These are phyloP conservation scores for Nothoprocta pentlandii DNA, from an alignment of 2,113 vertebrate species.

Conservation along the genomic window DNA sequence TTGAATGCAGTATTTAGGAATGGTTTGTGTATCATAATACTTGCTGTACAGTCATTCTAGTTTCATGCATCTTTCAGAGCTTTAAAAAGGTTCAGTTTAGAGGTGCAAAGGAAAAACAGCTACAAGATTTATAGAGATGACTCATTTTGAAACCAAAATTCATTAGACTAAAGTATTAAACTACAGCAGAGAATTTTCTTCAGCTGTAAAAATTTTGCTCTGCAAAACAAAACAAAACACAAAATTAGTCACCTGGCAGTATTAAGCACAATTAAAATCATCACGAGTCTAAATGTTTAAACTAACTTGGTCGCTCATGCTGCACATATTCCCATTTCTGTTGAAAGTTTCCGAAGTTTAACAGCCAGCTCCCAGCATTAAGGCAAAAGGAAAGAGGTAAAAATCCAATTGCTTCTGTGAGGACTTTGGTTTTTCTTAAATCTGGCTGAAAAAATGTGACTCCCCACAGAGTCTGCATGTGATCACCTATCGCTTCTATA, in stretches of 20 bases:
- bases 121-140: not conserved
- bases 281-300: not conserved
- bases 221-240: conserved; percentile 50
- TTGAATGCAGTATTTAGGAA: not conserved
- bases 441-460: not conserved
- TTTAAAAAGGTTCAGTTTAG: not conserved
- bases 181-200: conserved; percentile 26
- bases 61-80: not conserved
- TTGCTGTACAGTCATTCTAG: not conserved
- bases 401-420: not conserved
- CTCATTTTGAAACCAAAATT: not conserved
- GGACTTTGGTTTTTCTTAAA: not conserved
- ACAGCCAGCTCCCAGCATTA: not conserved
- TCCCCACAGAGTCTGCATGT: rapidly evolving
- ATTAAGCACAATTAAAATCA: not conserved
- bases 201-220: conserved; percentile 27
- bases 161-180: not conserved
- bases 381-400: not conserved
- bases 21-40: not conserved
- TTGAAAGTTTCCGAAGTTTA: not conserved
- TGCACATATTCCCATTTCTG: not conserved
- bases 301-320: not conserved
- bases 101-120: not conserved
- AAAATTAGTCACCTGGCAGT: conserved; percentile 8
- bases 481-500: rapidly evolving